Base-by-base conservation (phyloP, 2,888 invertebrate genomes). In the Oithona nana region DNA sequence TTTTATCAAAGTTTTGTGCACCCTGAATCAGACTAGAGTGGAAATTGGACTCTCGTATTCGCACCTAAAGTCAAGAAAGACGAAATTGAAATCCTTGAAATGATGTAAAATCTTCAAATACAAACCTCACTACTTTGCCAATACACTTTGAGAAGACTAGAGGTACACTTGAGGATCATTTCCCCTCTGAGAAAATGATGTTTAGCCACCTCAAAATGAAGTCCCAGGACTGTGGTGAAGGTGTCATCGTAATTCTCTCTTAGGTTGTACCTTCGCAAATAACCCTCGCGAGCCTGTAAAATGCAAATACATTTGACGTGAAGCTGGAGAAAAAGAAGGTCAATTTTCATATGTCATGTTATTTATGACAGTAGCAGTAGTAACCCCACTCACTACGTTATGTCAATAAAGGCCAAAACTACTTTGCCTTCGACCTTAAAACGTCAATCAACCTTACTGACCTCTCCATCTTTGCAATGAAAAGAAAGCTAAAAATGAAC, bases 81-180 rank as follows among this genome's bases (percentile, higher is more conserved):
- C n/a, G n/a, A n/a, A n/a, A n/a, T n/a, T n/a, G n/a, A n/a, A n/a
- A n/a, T n/a, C n/a, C n/a, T n/a, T n/a, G n/a, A n/a, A n/a, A n/a
- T n/a, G n/a, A n/a, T n/a, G n/a, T n/a, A n/a, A n/a, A n/a, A n/a
- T n/a, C n/a, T n/a, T n/a, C n/a, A n/a, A n/a, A n/a, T n/a, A n/a
- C n/a, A n/a, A 24, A 60, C 60, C 60, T 50, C 51, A 26, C 60
- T 60, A 28, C 50, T 50, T 50, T 60, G 60, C 60, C 60, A 60
- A 28, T 60, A 60, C 50, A 60, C 28, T 1, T 49, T 26, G 11
- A 60, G 50, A 24, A 60, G 60, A 28, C 49, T 60, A 1, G 60
- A 60, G n/a, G 60, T 60, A 49, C 60, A 60, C 8, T 60, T 60
- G 28, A 60, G 50, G 28, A 30, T 50, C 30, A 60, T 48, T 16